Percentiles rank a stretch among this genome's conserved stretches.
Evolutionary conservation across 2,113 vertebrate species (phyloP).

Genomic region (Girardinichthys multiradiatus): DNA sequence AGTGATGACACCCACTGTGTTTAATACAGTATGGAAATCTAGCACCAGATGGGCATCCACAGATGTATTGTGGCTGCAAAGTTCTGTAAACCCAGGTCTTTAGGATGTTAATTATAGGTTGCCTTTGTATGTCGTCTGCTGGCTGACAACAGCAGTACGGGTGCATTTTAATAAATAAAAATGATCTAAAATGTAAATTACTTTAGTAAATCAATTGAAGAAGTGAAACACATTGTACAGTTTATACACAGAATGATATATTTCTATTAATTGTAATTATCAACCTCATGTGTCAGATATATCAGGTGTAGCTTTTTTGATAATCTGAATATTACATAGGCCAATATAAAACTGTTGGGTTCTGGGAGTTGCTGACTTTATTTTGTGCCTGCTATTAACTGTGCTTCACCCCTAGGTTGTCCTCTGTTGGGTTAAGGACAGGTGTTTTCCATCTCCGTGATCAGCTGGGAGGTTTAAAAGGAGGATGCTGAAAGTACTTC

Average conservation of each 20-base stretch:
- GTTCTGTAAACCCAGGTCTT: conserved; percentile 29
- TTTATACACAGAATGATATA: not conserved
- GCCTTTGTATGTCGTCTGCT: conserved; percentile 20
- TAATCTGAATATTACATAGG: too few species aligned
- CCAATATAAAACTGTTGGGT: too few species aligned
- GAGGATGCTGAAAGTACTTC: too few species aligned
- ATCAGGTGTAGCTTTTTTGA: too few species aligned
- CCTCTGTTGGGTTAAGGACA: too few species aligned
- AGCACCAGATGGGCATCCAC: conserved; percentile 66
- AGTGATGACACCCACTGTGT: conserved; percentile 75
- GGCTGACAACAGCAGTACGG: conserved; percentile 33
- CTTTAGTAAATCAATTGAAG: not conserved
- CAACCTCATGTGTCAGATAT: too few species aligned
- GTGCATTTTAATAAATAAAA: not conserved
- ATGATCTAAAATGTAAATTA: not conserved
- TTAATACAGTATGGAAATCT: conserved; percentile 71
- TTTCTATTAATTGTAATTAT: too few species aligned
- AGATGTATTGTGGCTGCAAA: conserved; percentile 50
- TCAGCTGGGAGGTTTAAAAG: too few species aligned
- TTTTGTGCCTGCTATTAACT: too few species aligned
- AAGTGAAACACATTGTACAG: not conserved
- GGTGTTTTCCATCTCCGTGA: too few species aligned
- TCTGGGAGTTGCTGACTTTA: too few species aligned
- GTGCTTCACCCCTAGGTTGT: too few species aligned
- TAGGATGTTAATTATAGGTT: conserved; percentile 27